Evolutionary conservation across 2,888 invertebrate species (phyloP), one percentile per base, ranked within the genome.

Genomic region (Oscheius sp.): DNA sequence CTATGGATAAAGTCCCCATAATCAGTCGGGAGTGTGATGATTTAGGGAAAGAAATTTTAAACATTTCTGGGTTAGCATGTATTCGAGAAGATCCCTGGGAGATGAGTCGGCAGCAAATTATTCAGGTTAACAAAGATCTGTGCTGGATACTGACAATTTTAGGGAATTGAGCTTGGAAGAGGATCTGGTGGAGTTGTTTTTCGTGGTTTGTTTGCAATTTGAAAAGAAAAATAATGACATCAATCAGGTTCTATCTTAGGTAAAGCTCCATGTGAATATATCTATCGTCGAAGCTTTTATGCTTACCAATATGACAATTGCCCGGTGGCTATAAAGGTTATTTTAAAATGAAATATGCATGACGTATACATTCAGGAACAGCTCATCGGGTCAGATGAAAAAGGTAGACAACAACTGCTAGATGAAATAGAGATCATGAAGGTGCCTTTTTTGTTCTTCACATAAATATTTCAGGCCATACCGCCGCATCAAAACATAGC

Each of bases 391-490:
- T 45, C 61, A 61, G 61, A 44, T n/a, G 61, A 61, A 30, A 61
- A 47, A 45, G 44, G 44, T 32, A 20, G 61, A 14, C 44, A 61
- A 17, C 61, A 61, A 22, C 44, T 61, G 9, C 20, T 61, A n/a
- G 47, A 62, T 22, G 62, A 62, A 20, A 65, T 65, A 17, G 65
- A 65, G 14, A 65, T 54, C 3, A 65, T 65, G 65, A 65, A 65
- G 56, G 65, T 65, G 9, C 1, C n/a, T n/a, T n/a, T n/a, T n/a
- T n/a, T n/a, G n/a, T n/a, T n/a, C n/a, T n/a, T n/a, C n/a, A n/a
- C n/a, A n/a, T n/a, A 5, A 5, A 32, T 44, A 0, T 45, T 61
- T 30, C 22, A 49, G 62, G 47, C 32, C 6, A 49, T 67, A 6
- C 30, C 17, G 9, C 67, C 67, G 2, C 67, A 67, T 20, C 26